phyloP scores from a whole-genome alignment of 2,888 invertebrate genomes.

The Smittia sp. region DNA sequence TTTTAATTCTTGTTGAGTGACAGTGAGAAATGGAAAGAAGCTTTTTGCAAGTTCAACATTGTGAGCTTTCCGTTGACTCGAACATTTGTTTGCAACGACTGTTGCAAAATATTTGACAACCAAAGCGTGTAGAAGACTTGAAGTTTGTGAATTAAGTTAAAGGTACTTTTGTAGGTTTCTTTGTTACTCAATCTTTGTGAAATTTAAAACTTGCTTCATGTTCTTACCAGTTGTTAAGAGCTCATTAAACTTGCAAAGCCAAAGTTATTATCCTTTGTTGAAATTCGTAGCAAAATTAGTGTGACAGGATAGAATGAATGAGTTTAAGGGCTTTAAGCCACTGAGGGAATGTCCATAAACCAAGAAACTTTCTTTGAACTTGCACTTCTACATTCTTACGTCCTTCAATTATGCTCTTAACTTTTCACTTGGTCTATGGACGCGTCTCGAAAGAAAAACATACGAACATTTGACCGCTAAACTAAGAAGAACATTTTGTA shows the following conservation, averaged over 20 bases:
- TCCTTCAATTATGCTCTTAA: no score
- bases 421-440: no score
- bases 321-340: neutral
- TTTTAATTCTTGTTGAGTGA: conserved; percentile 30
- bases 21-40: neutral
- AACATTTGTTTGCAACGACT: neutral
- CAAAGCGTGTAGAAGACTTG: neutral
- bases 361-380: no score
- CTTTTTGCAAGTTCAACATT: neutral
- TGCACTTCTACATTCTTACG: no score
- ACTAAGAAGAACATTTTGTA: neutral
- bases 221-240: neutral
- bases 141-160: conserved; percentile 26
- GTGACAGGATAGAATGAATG: neutral
- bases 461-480: neutral
- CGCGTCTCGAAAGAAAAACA: neutral
- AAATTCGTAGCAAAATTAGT: neutral
- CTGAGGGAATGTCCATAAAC: no score
- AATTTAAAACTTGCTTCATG: neutral
- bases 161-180: conserved; percentile 41
- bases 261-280: neutral
- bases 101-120: neutral
- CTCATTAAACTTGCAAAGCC: no score
- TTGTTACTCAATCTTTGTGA: neutral
- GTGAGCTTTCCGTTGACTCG: neutral